Evolutionary conservation across 2,797 vertebrate genomes (phyloP), one percentile per base, ranked within the genome.

Genomic region (Coracias cyanogaster): DNA sequence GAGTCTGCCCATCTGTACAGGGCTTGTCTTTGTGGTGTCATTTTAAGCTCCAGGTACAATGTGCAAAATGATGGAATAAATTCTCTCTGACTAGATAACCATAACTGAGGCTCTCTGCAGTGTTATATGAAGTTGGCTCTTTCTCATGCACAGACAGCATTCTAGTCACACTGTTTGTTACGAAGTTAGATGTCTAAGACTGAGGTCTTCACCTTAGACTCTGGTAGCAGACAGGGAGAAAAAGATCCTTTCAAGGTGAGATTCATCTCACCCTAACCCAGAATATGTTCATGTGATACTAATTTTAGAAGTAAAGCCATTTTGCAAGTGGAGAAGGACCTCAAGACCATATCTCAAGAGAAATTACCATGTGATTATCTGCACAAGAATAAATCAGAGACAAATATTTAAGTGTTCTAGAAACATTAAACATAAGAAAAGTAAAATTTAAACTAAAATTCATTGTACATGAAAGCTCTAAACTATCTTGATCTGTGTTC

Each of bases 121-220:
- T 0, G 0, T 37, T 46, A 14, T 0, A 10, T 46, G 64, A 77
- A 72, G 20, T 8, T 66, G 64, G 6, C 1, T 90, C 80, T 43
- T 90, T 49, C 41, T 72, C 39, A 51, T 62, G 71, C 43, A 55
- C 39, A 78, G 24, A 26, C 0, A 67, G 37, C 33, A 72, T 54
- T 77, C 73, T 54, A 69, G 48, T 74, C 61, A 71, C 39, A 26
- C 11, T 55, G 19, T 77, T 46, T 88, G 39, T 46, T 88, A n/a
- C 54, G 35, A 93, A 55, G 26, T 54, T 66, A 37, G 8, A 29
- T 80, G 51, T 41, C 22, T 79, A 87, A 66, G 45, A 22, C 28
- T 49, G 37, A 86, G 48, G 21, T 81, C 43, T 74, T 81, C n/a
- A 72, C 12, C 5, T 35, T 46, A 37, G 25, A 25, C 35, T 67